phyloP scores from a whole-genome alignment of 2,113 vertebrate genomes.

The Natator depressus region DNA sequence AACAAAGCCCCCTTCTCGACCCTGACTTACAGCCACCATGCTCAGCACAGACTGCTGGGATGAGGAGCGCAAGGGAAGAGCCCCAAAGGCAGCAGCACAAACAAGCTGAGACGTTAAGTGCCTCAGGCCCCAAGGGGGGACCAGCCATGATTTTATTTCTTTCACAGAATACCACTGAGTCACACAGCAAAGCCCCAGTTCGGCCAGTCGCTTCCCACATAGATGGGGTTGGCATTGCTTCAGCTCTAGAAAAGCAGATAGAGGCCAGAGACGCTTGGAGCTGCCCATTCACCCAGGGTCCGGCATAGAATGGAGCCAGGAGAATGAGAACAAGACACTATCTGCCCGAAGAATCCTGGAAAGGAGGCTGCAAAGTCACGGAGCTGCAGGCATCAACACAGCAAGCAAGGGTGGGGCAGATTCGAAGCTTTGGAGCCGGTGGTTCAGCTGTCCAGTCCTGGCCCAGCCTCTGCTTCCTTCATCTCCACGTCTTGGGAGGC shows the following conservation, averaged over 20 bases:
- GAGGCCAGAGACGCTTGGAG: background rate
- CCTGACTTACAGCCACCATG: background rate
- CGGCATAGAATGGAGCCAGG: background rate
- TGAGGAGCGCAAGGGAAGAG: background rate
- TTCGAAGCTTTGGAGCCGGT: background rate
- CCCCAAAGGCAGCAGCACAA: background rate
- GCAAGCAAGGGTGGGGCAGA: too few species aligned
- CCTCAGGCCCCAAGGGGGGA: background rate
- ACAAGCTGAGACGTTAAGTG: background rate
- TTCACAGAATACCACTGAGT: background rate
- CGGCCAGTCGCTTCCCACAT: background rate
- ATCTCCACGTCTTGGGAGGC: constrained; percentile 63
- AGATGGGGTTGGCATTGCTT: background rate
- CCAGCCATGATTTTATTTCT: background rate
- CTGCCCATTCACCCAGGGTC: background rate
- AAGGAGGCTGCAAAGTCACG: too few species aligned
- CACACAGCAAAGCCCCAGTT: background rate
- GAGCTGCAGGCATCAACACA: background rate
- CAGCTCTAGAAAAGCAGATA: background rate
- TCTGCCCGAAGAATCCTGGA: too few species aligned
- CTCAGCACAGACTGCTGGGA: background rate
- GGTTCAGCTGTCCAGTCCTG: constrained; percentile 6
- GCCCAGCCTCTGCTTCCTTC: constrained; percentile 21
- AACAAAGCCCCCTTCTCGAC: background rate
- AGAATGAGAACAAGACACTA: background rate